Conservation (phyloP, 1,140 invertebrate genomes). For the Meteorus sp. region DNA sequence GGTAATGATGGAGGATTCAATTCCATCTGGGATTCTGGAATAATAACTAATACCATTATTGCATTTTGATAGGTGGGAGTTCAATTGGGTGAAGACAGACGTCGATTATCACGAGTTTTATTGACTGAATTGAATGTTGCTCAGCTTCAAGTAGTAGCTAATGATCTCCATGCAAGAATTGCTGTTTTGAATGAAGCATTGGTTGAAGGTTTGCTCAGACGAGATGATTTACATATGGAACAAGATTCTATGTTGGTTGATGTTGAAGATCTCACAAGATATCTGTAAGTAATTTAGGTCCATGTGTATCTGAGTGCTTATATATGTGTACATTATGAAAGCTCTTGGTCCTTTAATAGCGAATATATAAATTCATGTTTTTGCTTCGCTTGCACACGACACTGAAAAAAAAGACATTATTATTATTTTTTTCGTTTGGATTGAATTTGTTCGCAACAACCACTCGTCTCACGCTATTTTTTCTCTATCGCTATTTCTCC, state of each 20-base stretch:
- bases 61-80: constrained; percentile 70
- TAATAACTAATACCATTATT: constrained; percentile 19
- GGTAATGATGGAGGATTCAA: constrained; percentile 43
- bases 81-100: constrained; percentile 77
- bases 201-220: constrained; percentile 81
- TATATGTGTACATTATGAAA: too few relatives aligned
- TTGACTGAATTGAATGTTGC: constrained; percentile 91
- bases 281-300: constrained; percentile 76
- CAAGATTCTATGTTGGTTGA: constrained; percentile 97
- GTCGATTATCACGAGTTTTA: constrained; percentile 78
- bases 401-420: too few relatives aligned
- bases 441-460: too few relatives aligned
- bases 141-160: constrained; percentile 93
- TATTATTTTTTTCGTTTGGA: too few relatives aligned
- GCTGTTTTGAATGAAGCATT: constrained; percentile 88
- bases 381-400: constrained; percentile 15
- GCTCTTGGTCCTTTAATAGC: too few relatives aligned
- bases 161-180: constrained; percentile 91
- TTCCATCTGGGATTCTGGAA: background rate
- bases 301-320: background rate
- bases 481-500: constrained; percentile 34
- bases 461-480: constrained; percentile 22
- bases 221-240: constrained; percentile 94
- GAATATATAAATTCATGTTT: constrained; percentile 8
- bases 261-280: constrained; percentile 92